Evolutionary conservation across 2,888 invertebrate species (phyloP).

Genomic region (Tenthredo livida): DNA sequence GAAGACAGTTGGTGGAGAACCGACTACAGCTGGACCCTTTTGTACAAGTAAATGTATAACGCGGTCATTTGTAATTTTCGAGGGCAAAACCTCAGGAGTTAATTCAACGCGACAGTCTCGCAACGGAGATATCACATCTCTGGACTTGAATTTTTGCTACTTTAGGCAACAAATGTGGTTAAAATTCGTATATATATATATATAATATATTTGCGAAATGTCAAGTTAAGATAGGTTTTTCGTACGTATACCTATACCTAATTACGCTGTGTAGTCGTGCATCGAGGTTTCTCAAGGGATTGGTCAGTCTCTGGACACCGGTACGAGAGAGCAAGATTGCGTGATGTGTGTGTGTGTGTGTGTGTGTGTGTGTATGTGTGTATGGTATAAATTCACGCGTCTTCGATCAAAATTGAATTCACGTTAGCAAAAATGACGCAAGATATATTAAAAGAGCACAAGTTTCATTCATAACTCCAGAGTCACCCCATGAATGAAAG

Average conservation of each 20-base stretch:
- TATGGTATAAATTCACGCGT: conserved; percentile 51
- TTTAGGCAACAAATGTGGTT: not conserved
- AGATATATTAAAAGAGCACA: conserved; percentile 64
- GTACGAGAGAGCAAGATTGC: not conserved
- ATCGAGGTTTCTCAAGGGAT: not conserved
- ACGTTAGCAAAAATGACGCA: conserved; percentile 64
- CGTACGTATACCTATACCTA: not conserved
- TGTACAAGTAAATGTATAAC: conserved; percentile 27
- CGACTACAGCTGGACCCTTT: conserved; percentile 22
- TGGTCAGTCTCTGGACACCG: not conserved
- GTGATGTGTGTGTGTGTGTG: not conserved
- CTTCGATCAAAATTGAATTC: conserved; percentile 72
- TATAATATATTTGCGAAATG: not conserved
- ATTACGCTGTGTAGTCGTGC: not conserved
- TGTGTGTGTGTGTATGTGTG: not conserved
- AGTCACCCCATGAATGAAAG: conserved; percentile 68
- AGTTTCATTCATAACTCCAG: conserved; percentile 69
- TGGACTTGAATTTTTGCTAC: conserved; percentile 15
- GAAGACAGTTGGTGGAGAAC: conserved; percentile 17
- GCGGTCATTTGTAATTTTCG: conserved; percentile 48
- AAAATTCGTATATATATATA: not conserved
- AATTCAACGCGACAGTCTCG: conserved; percentile 37
- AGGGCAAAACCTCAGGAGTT: conserved; percentile 41
- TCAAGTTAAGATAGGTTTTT: not conserved
- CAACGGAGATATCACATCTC: not conserved